phyloP scores from a whole-genome alignment of 2,113 vertebrate genomes.

The Cyprinodon brontotheroides region DNA sequence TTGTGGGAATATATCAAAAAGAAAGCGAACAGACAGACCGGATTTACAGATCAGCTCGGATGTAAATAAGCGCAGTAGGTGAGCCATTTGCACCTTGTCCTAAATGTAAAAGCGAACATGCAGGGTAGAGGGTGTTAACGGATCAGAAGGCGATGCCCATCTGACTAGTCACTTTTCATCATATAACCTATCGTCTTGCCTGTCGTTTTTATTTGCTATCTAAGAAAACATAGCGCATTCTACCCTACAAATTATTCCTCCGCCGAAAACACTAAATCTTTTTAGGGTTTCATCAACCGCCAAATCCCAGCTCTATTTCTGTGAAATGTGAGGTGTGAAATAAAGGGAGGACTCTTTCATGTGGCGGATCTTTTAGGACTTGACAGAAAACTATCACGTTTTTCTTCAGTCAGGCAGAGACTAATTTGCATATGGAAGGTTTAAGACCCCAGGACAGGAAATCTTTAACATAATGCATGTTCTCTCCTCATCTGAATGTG shows the following conservation, averaged over 20 bases:
- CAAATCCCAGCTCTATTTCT: not conserved
- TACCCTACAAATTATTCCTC: not conserved
- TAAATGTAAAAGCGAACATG: slow-evolving; percentile 4
- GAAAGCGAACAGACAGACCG: slow-evolving; percentile 9
- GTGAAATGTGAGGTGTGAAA: not conserved
- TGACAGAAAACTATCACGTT: not conserved
- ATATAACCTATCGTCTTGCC: too few species aligned
- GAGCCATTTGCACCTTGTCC: slow-evolving; percentile 33
- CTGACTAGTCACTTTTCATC: not conserved
- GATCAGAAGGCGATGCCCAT: not conserved
- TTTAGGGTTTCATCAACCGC: not conserved
- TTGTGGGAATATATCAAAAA: not conserved
- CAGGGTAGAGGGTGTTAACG: slow-evolving; percentile 49
- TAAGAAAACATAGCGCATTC: not conserved
- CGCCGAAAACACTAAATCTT: too few species aligned
- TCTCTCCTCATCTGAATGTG: not conserved
- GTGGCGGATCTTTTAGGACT: slow-evolving; percentile 19
- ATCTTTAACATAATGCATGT: not conserved
- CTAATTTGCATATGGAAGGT: slow-evolving; percentile 26
- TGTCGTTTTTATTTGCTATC: not conserved
- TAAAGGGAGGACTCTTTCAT: slow-evolving; percentile 59
- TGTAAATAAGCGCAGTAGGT: slow-evolving; percentile 39
- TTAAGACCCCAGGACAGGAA: slow-evolving; percentile 5
- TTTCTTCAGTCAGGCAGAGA: slow-evolving; percentile 22
- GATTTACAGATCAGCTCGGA: slow-evolving; percentile 49